phyloP scores from a whole-genome alignment of 2,888 invertebrate genomes.

The Phengaris alcon region DNA sequence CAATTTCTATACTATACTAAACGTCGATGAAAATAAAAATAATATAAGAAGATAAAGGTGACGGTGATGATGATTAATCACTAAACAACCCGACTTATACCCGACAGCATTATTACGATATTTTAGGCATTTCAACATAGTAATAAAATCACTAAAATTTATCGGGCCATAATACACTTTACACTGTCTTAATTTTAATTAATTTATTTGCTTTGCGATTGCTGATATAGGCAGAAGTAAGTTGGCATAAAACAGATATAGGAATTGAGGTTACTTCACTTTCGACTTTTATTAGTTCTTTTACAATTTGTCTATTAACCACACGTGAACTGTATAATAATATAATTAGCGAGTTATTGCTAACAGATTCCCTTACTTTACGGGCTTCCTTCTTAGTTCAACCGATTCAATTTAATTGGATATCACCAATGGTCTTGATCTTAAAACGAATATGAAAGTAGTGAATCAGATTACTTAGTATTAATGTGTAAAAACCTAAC shows the following conservation, averaged over 20 bases:
- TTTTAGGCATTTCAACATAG: conserved; percentile 6
- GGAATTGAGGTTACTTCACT: not conserved
- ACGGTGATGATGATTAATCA: not conserved
- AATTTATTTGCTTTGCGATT: conserved; percentile 6
- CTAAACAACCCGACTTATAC: not conserved
- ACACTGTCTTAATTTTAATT: conserved; percentile 13
- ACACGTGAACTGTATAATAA: not conserved
- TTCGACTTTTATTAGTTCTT: not conserved
- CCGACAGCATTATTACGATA: not conserved
- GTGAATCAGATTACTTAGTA: not conserved
- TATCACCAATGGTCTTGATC: not conserved
- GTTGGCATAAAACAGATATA: not conserved
- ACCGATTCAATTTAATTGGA: not conserved
- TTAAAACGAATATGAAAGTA: not conserved
- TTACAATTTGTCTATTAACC: not conserved
- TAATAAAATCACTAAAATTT: conserved; percentile 10
- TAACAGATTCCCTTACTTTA: not conserved
- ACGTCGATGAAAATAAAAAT: too few relatives aligned
- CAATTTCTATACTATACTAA: too few relatives aligned
- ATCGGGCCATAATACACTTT: conserved; percentile 3
- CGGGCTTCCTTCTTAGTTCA: not conserved
- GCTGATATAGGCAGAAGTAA: not conserved
- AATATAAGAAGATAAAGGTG: not conserved
- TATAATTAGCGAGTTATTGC: not conserved
- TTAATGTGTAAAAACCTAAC: not conserved